These are phyloP conservation scores for Seriola dumerili DNA, from an alignment of 2,113 vertebrate species.

Conservation along the genomic window DNA sequence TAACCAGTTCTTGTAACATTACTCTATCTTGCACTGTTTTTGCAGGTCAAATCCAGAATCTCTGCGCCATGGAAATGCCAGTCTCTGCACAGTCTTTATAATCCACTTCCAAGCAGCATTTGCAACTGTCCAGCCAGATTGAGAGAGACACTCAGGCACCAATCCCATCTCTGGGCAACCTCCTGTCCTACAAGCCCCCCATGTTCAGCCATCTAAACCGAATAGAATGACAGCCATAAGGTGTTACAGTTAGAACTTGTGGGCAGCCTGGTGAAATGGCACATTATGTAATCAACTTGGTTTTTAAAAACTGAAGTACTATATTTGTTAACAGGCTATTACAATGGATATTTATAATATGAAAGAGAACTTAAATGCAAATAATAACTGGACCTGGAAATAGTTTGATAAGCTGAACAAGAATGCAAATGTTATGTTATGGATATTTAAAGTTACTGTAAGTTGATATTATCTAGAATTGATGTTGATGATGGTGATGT, in stretches of 20 bases:
- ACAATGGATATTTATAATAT: neutral
- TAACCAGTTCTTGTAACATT: neutral
- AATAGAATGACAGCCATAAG: constrained; percentile 72
- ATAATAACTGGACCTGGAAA: neutral
- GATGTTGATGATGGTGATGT: too few relatives aligned
- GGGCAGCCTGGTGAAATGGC: neutral
- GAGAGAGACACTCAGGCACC: constrained; percentile 48
- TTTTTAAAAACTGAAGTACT: neutral
- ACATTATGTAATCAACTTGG: neutral
- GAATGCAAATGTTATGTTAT: too few relatives aligned
- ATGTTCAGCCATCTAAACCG: constrained; percentile 14
- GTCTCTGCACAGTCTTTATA: constrained; percentile 19
- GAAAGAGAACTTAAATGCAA: neutral
- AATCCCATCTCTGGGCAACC: constrained; percentile 36
- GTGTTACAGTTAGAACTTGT: constrained; percentile 36
- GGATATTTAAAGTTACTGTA: too few relatives aligned
- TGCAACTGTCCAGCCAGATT: constrained; percentile 20
- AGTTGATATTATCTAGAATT: too few relatives aligned
- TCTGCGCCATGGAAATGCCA: constrained; percentile 50
- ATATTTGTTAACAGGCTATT: neutral
- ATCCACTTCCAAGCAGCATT: constrained; percentile 13
- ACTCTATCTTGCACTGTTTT: constrained; percentile 5
- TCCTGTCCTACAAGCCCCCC: neutral
- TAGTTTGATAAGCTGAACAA: neutral
- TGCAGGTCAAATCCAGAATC: constrained; percentile 80